Base-by-base conservation (phyloP, 2,797 vertebrate genomes). In the Syngnathus acus region DNA sequence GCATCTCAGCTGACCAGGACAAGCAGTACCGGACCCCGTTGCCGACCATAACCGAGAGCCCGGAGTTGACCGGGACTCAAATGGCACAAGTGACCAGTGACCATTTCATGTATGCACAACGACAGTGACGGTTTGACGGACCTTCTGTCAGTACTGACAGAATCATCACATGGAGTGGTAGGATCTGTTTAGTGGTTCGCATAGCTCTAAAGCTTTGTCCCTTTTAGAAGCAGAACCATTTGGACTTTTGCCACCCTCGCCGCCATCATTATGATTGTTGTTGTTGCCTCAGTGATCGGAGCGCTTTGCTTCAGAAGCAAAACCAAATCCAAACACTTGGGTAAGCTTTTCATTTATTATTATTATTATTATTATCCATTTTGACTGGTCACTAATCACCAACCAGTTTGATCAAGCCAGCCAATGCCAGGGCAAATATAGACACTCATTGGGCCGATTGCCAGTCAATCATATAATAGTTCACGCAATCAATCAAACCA, bases 11-110 rank as follows among this genome's bases (percentile, higher is more conserved):
- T 70, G 70, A 40, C 58, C 45, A 54, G 3, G 16, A 17, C 60
- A 79, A 42, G 13, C 67, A 37, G 13, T 60, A 78, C 67, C 69
- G 70, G 11, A 66, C 77, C 68, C 37, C 65, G 13, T 14, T 42
- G 51, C 78, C 6, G 47, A 48, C 72, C 65, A 69, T 74, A 68
- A 73, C 82, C 38, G 19, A 11, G 39, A 42, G 19, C 11, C 58
- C 58, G 9, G 19, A 60, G 38, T 40, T 8, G 58, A 40, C 19
- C 11, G 19, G 38, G 5, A 19, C 58, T 40, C 17, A 60, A 60
- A 17, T n/a, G 39, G 38, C 3, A 1, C 58, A n/a, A 9, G 58
- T n/a, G 38, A 3, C 40, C 38, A 42, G 19, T 40, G 19, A 60
- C 5, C 37, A 19, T 38, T 19, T 39, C 17, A 60, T 1, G 58